Percentiles rank a stretch among this genome's conserved stretches.
Conservation (phyloP, 1,140 invertebrate genomes). For the Heliconius hermathena region DNA sequence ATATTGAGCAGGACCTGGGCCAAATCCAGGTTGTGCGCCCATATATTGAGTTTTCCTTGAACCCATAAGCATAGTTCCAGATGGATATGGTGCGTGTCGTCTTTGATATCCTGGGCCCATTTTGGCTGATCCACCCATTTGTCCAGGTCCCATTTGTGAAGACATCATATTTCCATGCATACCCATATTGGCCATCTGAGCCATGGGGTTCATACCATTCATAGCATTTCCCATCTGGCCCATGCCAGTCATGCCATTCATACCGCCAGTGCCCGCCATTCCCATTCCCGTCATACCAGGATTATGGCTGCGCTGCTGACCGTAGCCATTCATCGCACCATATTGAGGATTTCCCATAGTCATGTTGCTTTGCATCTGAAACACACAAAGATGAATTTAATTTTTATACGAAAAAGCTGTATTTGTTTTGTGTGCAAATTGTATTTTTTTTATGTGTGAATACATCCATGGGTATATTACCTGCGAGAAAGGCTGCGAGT, state of each 20-base stretch:
- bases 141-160: conserved; percentile 78
- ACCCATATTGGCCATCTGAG: conserved; percentile 85
- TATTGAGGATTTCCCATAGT: conserved; percentile 82
- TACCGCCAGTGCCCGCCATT: conserved; percentile 84
- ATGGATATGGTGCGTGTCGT: conserved; percentile 90
- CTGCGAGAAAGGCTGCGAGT: conserved; percentile 81
- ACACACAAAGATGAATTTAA: not conserved
- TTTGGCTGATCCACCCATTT: conserved; percentile 83
- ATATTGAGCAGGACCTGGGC: conserved; percentile 83
- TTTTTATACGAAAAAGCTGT: not conserved
- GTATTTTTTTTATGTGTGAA: not conserved
- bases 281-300: conserved; percentile 84
- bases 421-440: not conserved
- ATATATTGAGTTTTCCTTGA: conserved; percentile 86
- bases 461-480: conserved; percentile 45
- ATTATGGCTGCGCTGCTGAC: conserved; percentile 79
- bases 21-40: conserved; percentile 81
- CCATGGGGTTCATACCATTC: conserved; percentile 83
- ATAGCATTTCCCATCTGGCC: conserved; percentile 80
- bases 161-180: conserved; percentile 86
- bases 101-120: conserved; percentile 84
- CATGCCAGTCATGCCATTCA: conserved; percentile 83
- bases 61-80: conserved; percentile 90
- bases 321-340: conserved; percentile 80
- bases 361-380: conserved; percentile 82